Base-by-base conservation (phyloP, 2,113 vertebrate genomes). In the Hippocampus mohnikei region DNA sequence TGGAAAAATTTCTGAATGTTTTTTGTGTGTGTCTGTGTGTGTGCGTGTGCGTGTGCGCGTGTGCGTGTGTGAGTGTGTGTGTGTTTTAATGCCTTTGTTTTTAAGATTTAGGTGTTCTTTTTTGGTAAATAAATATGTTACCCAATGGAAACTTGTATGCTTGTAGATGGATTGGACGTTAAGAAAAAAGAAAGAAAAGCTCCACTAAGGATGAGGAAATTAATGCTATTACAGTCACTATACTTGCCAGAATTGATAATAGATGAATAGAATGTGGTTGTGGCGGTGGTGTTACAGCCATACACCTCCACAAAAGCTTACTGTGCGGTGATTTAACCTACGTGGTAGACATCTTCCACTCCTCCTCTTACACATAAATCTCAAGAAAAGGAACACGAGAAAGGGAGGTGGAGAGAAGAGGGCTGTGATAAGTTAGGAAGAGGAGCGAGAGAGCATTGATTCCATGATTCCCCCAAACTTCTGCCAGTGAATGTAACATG, bases 391-490 rank as follows among this genome's bases (percentile, higher is more conserved):
- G 67, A 67, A 58, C 66, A 62, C 58, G 29, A 63, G 52, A 12
- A 71, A 65, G n/a, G 62, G 65, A 64, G 68, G 64, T 70, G 70
- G 73, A 70, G 50, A 29, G 66, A 77, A 71, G 70, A 71, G 42
- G 71, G 72, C 75, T 80, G 67, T 23, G 77, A 68, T 71, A 69
- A 81, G 77, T 80, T 79, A 69, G 73, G 65, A 81, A 74, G 69
- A 79, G 72, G 63, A 84, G 85, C 71, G 84, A 78, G 78, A 64
- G 74, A 77, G 82, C 91, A 93, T 92, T 83, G 90, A 92, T 92
- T 88, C 78, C 81, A 87, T 81, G 88, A 91, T 92, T 88, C 84
- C 81, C 81, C 82, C 79, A 75, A 83, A 81, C 87, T 85, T 89
- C 87, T 87, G 85, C 84, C 85, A 87, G 88, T 89, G 88, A 88